These are phyloP conservation scores for Euplagia quadripunctaria DNA, from an alignment of 2,888 invertebrate species.

Conservation along the genomic window DNA sequence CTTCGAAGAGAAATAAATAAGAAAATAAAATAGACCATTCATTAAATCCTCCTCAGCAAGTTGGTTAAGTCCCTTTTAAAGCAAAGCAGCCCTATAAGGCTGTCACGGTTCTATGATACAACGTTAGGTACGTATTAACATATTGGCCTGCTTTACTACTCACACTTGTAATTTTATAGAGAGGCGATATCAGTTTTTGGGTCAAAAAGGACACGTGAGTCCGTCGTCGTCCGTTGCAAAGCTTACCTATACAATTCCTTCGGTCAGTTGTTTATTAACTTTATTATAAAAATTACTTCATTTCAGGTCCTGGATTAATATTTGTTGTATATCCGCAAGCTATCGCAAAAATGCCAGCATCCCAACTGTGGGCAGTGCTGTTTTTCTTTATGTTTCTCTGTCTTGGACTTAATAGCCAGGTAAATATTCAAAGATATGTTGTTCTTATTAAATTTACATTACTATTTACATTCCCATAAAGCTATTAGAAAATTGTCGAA, in stretches of 20 bases:
- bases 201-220: background rate
- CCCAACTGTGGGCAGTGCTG: conserved; percentile 95
- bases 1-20: no score
- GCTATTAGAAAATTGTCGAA: no score
- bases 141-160: background rate
- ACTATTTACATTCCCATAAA: no score
- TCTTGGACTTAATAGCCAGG: conserved; percentile 95
- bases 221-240: no score
- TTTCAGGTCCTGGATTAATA: conserved; percentile 93
- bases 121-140: no score
- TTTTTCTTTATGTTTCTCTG: conserved; percentile 97
- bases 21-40: no score
- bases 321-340: conserved; percentile 97
- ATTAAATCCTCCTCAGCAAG: no score
- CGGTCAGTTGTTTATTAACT: background rate
- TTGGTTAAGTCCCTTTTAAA: no score
- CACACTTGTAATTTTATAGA: background rate
- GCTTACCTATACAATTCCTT: background rate
- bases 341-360: conserved; percentile 96
- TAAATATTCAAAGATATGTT: conserved; percentile 64
- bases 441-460: no score
- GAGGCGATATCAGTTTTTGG: background rate
- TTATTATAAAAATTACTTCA: conserved; percentile 12
- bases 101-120: no score
- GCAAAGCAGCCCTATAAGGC: no score